Evolutionary conservation across 1,140 invertebrate species (phyloP), one percentile per base, ranked within the genome.

Genomic region (Heliothis subflexa): DNA sequence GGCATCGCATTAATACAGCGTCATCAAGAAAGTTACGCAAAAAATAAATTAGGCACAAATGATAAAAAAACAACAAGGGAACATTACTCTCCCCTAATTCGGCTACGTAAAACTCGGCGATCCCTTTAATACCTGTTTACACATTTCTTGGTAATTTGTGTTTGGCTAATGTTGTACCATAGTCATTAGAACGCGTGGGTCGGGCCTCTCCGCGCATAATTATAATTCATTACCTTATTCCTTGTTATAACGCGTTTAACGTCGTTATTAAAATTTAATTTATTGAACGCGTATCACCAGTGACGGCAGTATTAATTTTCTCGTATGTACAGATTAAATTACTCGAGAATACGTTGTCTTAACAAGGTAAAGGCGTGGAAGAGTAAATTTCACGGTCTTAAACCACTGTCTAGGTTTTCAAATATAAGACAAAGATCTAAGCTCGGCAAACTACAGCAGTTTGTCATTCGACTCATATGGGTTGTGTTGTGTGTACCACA

Each of bases 61-160:
- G 64, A 85, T 66, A 80, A 81, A 76, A n/a, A 74, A 75, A 52
- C 59, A 75, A 50, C 57, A 75, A 49, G 68, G 61, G 45, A 77
- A 82, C 84, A 83, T 62, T 81, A 76, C 73, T 79, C 61, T 71
- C 76, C 81, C 83, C 78, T 81, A 89, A 87, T 86, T 89, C 85
- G 52, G 50, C 74, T 54, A 81, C 80, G 78, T 80, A 83, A 88
- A 88, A 87, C 78, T 85, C 84, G 68, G 83, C 84, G 80, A 85
- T 85, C 87, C 88, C 80, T 86, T 86, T 89, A 85, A 89, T 87
- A 89, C 87, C 86, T 88, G 87, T 89, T 91, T 91, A 89, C 88
- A 83, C 84, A 86, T 89, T 87, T 86, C 85, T 86, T 86, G 81
- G 83, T 87, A 89, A 89, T 90, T 91, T 90, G 86, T 86, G 85